Conservation (phyloP, 2,113 vertebrate genomes). For the Prolemur simus region DNA sequence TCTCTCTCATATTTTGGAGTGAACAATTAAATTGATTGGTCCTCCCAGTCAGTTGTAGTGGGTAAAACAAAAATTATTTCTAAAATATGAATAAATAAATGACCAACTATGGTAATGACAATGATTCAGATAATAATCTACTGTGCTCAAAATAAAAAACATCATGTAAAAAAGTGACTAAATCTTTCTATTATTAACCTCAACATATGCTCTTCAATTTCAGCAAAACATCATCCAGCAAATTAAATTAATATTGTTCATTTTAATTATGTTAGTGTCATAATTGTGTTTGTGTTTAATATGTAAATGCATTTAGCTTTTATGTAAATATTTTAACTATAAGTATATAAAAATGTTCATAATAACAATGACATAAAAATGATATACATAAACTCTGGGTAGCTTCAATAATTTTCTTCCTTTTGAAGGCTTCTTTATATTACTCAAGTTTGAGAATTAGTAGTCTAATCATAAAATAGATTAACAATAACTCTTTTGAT, state of each 20-base stretch:
- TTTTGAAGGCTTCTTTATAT: neutral
- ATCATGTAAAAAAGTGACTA: neutral
- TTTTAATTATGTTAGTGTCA: neutral
- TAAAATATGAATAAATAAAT: neutral
- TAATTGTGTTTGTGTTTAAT: neutral
- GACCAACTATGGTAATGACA: neutral
- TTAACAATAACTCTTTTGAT: neutral
- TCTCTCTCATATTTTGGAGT: neutral
- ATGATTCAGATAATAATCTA: neutral
- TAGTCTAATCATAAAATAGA: constrained; percentile 5
- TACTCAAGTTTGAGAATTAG: neutral
- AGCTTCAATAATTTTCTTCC: neutral
- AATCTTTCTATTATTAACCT: neutral
- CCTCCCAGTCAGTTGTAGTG: neutral
- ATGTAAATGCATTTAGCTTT: neutral
- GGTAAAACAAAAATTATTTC: neutral
- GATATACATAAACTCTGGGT: neutral
- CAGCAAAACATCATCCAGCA: neutral
- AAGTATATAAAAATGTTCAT: neutral
- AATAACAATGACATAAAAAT: constrained; percentile 12
- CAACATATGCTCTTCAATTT: neutral
- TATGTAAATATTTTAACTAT: neutral
- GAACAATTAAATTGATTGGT: neutral
- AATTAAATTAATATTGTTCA: neutral
- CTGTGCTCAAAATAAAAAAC: neutral